phyloP scores from a whole-genome alignment of 2,888 invertebrate genomes.

The Agriopis leucophaearia region DNA sequence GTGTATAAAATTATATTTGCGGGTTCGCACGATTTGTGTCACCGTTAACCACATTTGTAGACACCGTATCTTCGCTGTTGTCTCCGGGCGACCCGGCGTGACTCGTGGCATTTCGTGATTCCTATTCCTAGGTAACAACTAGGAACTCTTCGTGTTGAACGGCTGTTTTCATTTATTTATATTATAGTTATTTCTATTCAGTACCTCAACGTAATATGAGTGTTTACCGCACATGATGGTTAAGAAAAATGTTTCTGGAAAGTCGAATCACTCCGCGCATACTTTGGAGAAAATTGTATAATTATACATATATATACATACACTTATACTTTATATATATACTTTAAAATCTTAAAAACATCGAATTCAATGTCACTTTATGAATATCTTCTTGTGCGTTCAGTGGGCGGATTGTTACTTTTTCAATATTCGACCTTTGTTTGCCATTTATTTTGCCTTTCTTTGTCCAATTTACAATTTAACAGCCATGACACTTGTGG shows the following conservation, averaged over 20 bases:
- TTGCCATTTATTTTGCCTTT: too few species aligned
- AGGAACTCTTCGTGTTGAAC: constrained; percentile 18
- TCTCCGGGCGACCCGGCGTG: constrained; percentile 29
- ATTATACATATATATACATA: too few species aligned
- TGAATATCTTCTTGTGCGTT: not conserved
- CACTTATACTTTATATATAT: too few species aligned
- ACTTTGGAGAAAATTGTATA: too few species aligned
- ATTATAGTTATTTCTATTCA: constrained; percentile 10
- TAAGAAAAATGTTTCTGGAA: constrained; percentile 6
- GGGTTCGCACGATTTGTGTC: constrained; percentile 19
- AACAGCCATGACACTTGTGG: too few species aligned
- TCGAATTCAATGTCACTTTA: too few species aligned
- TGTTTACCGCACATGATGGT: constrained; percentile 10
- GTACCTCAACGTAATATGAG: constrained; percentile 16
- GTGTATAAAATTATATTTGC: not conserved
- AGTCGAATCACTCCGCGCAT: not conserved
- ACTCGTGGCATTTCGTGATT: constrained; percentile 41
- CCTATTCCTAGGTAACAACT: constrained; percentile 25
- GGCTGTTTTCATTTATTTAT: constrained; percentile 15
- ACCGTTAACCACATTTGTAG: constrained; percentile 29
- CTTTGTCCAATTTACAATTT: too few species aligned
- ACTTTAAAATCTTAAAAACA: not conserved
- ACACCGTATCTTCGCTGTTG: constrained; percentile 26
- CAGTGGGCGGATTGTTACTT: too few species aligned
- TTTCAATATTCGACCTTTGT: too few species aligned